A percentile compares a stretch with the other conserved stretches of the same genome.
Evolutionary conservation across 2,888 invertebrate species (phyloP).

Genomic region (Tyria jacobaeae): DNA sequence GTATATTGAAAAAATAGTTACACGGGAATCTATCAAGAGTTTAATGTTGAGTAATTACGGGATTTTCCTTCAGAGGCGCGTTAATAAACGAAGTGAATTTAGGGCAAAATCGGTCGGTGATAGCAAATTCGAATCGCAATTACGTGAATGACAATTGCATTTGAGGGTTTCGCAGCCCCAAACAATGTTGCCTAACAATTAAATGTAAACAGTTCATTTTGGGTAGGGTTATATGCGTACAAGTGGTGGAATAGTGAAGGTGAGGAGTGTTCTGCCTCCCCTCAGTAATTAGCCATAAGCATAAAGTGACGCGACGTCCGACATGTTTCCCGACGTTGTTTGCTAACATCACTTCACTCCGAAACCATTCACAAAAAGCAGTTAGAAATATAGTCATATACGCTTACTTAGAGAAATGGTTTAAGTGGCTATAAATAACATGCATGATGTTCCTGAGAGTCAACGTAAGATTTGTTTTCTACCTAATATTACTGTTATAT

Average conservation of each 20-base stretch:
- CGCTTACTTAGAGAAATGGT: constrained; percentile 18
- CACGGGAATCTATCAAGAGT: too few relatives aligned
- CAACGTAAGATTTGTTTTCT: constrained; percentile 17
- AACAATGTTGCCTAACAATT: constrained; percentile 33
- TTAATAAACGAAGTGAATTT: not conserved
- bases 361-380: constrained; percentile 46
- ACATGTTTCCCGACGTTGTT: constrained; percentile 51
- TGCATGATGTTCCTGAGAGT: constrained; percentile 21
- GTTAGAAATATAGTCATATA: constrained; percentile 34
- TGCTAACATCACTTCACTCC: constrained; percentile 55
- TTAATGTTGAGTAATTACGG: too few relatives aligned
- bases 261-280: constrained; percentile 42
- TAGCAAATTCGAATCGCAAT: not conserved
- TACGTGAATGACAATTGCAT: constrained; percentile 4
- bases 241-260: constrained; percentile 17
- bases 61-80: not conserved
- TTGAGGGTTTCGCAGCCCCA: constrained; percentile 13
- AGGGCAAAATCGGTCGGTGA: not conserved
- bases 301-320: constrained; percentile 45
- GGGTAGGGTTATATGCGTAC: constrained; percentile 29
- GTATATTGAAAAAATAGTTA: too few relatives aligned
- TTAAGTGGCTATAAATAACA: constrained; percentile 44
- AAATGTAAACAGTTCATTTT: constrained; percentile 36
- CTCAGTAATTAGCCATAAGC: constrained; percentile 61
- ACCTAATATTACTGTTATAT: constrained; percentile 15